These are phyloP conservation scores for Lymantria monacha DNA, from an alignment of 2,888 invertebrate species.

Conservation along the genomic window DNA sequence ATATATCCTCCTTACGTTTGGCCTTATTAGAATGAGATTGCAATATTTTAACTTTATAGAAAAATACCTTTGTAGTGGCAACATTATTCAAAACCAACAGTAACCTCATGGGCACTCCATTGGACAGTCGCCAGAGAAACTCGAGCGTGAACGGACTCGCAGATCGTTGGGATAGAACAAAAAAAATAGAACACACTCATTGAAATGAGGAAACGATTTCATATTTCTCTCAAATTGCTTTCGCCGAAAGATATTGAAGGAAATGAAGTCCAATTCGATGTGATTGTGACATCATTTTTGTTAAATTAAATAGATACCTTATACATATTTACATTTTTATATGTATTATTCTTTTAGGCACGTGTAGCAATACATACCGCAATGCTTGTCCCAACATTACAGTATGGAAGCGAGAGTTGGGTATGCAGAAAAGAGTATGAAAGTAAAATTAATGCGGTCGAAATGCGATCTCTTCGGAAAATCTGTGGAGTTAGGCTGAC, in stretches of 20 bases:
- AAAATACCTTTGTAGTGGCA: constrained; percentile 10
- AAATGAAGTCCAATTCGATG: constrained; percentile 22
- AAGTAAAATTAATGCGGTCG: too few species aligned
- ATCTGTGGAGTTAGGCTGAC: too few species aligned
- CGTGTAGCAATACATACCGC: too few species aligned
- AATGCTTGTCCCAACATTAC: too few species aligned
- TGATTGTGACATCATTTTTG: constrained; percentile 32
- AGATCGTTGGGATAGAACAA: constrained; percentile 36
- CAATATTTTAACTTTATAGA: neutral
- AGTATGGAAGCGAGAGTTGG: too few species aligned
- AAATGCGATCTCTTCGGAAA: too few species aligned
- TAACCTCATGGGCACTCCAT: constrained; percentile 28
- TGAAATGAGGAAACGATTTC: constrained; percentile 31
- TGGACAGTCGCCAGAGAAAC: constrained; percentile 41
- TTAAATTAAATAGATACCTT: constrained; percentile 15
- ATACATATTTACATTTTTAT: too few species aligned
- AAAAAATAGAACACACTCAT: constrained; percentile 34
- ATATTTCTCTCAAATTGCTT: constrained; percentile 15
- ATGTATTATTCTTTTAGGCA: too few species aligned
- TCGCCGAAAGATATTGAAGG: constrained; percentile 18
- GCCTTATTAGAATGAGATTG: too few species aligned
- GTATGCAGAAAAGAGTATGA: too few species aligned
- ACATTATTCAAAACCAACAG: constrained; percentile 17
- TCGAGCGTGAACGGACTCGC: constrained; percentile 36
- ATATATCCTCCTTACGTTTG: too few species aligned